Conservation (phyloP, 2,888 invertebrate genomes). For the Pterostichus madidus region DNA sequence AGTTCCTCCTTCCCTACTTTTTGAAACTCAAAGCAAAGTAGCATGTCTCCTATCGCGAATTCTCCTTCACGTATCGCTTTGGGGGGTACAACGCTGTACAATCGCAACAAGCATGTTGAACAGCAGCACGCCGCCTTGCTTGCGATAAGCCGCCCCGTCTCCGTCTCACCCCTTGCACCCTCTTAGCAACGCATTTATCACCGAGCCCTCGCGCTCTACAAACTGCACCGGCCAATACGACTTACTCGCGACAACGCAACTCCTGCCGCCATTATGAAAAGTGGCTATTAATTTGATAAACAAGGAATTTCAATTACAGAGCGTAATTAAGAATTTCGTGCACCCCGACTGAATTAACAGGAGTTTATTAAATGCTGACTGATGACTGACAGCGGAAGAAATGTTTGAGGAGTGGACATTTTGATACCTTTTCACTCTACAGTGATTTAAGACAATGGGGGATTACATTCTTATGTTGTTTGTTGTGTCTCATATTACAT, state of each 20-base stretch:
- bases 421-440: no score
- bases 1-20: no score
- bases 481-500: no score
- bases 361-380: slow-evolving; percentile 25
- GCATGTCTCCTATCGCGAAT: no score
- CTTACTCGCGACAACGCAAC: slow-evolving; percentile 34
- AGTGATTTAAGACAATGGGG: no score
- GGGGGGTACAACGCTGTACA: no score
- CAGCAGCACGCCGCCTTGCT: not conserved
- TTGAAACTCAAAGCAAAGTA: no score
- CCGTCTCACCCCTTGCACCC: not conserved
- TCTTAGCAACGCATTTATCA: slow-evolving; percentile 7
- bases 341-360: no score
- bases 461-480: no score
- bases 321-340: slow-evolving; percentile 61
- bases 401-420: no score
- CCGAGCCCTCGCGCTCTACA: not conserved
- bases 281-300: slow-evolving; percentile 66
- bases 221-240: slow-evolving; percentile 1
- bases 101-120: no score
- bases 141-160: not conserved
- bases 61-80: no score
- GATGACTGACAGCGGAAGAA: slow-evolving; percentile 19
- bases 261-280: slow-evolving; percentile 50
- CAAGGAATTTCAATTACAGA: slow-evolving; percentile 65